These are phyloP conservation scores for Thera britannica DNA, from an alignment of 2,888 invertebrate species.

Conservation along the genomic window DNA sequence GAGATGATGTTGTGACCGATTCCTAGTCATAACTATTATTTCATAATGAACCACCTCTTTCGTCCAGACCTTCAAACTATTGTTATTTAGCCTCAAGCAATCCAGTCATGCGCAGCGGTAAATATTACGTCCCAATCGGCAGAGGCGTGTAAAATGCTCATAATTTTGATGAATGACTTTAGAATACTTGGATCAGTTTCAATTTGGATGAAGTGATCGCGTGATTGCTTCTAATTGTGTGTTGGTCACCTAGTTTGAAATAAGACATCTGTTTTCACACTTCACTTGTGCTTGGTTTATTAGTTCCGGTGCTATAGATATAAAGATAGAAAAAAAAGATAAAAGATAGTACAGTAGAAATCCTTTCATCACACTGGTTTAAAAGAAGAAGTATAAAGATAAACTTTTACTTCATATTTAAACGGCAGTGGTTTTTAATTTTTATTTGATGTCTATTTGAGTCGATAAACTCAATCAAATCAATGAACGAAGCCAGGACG, in stretches of 20 bases:
- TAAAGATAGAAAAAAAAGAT: too few species aligned
- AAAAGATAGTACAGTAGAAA: too few species aligned
- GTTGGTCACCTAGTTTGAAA: conserved; percentile 28
- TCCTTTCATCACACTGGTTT: too few species aligned
- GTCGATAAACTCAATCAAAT: too few species aligned
- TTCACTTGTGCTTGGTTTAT: conserved; percentile 18
- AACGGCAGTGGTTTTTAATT: too few species aligned
- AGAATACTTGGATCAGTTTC: conserved; percentile 21
- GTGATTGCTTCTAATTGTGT: conserved; percentile 23
- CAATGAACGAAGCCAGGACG: too few species aligned
- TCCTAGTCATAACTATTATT: neutral
- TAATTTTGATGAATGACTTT: conserved; percentile 70
- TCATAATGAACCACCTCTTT: neutral
- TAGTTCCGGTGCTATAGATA: too few species aligned
- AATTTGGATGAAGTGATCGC: conserved; percentile 20
- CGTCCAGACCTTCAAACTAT: neutral
- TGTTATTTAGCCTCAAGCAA: conserved; percentile 21
- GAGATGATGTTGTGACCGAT: neutral
- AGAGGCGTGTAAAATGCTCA: conserved; percentile 56
- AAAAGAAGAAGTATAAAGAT: too few species aligned
- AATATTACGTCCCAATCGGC: conserved; percentile 41
- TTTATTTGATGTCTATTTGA: too few species aligned
- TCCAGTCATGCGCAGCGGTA: conserved; percentile 52
- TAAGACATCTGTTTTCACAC: conserved; percentile 34
- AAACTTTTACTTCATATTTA: too few species aligned